Base-by-base conservation (phyloP, 2,797 vertebrate species). In the Hoplostethus mediterraneus region DNA sequence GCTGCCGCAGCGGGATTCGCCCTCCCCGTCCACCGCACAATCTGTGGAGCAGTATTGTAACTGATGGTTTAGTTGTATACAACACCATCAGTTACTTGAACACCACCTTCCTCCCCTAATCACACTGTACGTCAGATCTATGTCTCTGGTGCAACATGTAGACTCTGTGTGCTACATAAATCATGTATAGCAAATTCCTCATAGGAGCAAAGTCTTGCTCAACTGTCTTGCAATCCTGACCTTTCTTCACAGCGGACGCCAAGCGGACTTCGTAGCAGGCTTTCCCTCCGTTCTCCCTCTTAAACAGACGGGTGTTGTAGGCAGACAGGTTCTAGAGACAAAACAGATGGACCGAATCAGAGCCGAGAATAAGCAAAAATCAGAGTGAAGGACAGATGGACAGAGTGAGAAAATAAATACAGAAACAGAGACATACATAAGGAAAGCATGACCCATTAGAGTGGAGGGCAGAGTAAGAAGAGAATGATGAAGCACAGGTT, bases 261-360 rank as follows among this genome's bases (percentile, higher is more conserved):
- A 97, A 88, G 30, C 97, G 96, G 77, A 98, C 96, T 83, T 97
- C 96, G 2, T 97, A 98, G 81, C 79, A 80, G 13, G 81, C 48
- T 72, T 95, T 96, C 11, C 93, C 95, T 49, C 90, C 94, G 0
- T 71, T 73, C 0, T 89, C 88, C 7, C 63, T 95, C 90, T 97
- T 98, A 79, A 98, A 98, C 76, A 98, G 93, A 30, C 97, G 95
- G 0, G 97, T 97, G 89, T 98, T 98, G 85, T 98, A 98, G 28
- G 97, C 97, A 65, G 96, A 96, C 78, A 97, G 91, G 89, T 95
- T 96, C 97, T 98, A 48, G 11, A 81, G 79, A 65, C 63, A 67
- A 49, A 63, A 6, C 45, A 81, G 21, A 62, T 57, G 7, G 62
- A 65, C 21, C 21, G 25, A 33, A 31, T 12, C 28, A 62, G 1